phyloP scores from a whole-genome alignment of 1,140 invertebrate species.

The Battus philenor region DNA sequence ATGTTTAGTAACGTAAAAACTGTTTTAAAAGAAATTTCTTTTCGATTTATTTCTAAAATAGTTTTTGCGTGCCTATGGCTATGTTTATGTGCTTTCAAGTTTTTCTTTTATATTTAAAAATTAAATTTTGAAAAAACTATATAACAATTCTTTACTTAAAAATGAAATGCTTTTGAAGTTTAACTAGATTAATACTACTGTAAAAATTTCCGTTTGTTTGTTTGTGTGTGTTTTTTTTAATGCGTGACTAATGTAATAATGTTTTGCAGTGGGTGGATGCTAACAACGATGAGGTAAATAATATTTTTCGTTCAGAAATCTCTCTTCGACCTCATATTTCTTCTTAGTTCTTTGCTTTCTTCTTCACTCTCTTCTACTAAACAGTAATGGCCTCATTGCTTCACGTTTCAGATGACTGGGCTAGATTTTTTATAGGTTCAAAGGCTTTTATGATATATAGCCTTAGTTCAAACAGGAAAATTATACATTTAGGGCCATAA shows the following conservation, averaged over 20 bases:
- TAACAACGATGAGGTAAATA: conserved; percentile 80
- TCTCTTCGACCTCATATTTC: conserved; percentile 27
- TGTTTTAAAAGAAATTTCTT: too few species aligned
- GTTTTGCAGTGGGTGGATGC: conserved; percentile 80
- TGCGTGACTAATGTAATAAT: conserved; percentile 64
- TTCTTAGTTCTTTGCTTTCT: conserved; percentile 22
- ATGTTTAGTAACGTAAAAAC: too few species aligned
- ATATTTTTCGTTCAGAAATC: conserved; percentile 24
- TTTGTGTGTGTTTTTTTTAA: conserved; percentile 60
- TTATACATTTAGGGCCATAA: too few species aligned
- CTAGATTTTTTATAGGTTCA: too few species aligned
- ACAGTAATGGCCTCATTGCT: too few species aligned
- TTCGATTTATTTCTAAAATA: too few species aligned
- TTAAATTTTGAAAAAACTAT: conserved; percentile 17
- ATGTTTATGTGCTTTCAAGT: conserved; percentile 3
- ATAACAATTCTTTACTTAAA: conserved; percentile 29
- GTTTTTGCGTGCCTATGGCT: too few species aligned
- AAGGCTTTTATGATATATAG: too few species aligned
- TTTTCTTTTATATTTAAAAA: conserved; percentile 41
- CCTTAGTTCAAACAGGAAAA: too few species aligned
- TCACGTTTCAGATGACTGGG: too few species aligned
- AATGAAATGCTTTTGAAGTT: conserved; percentile 57
- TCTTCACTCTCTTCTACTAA: conserved; percentile 7
- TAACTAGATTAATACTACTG: conserved; percentile 19
- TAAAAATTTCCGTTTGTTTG: conserved; percentile 37